Evolutionary conservation across 2,888 invertebrate species (phyloP).

Genomic region (Apotomis betuletana): DNA sequence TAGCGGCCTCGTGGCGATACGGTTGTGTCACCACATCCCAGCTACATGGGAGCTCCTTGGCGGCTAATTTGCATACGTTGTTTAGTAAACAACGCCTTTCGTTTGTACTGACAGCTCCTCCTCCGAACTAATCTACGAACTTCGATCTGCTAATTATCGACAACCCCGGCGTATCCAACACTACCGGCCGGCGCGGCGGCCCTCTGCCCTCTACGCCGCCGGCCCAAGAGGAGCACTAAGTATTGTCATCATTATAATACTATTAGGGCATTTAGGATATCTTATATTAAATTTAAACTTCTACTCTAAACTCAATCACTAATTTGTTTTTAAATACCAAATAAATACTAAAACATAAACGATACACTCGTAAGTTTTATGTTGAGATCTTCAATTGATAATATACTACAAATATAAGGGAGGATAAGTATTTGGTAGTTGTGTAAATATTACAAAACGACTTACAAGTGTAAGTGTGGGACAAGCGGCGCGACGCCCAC

Average conservation of each 20-base stretch:
- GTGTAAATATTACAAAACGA: conserved; percentile 24
- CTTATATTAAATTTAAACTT: conserved; percentile 24
- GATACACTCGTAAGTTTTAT: conserved; percentile 18
- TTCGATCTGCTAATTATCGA: conserved; percentile 7
- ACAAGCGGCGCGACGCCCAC: conserved; percentile 17
- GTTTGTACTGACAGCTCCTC: conserved; percentile 17
- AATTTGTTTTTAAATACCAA: conserved; percentile 34
- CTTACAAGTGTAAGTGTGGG: conserved; percentile 13
- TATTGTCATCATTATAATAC: conserved; percentile 41
- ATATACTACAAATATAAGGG: conserved; percentile 16
- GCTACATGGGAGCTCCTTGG: conserved; percentile 9
- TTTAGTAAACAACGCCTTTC: conserved; percentile 34
- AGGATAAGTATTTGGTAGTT: conserved; percentile 11
- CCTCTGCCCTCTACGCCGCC: background rate
- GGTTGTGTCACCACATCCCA: conserved; percentile 8
- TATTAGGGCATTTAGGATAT: conserved; percentile 25
- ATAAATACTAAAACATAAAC: conserved; percentile 31
- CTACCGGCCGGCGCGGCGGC: background rate
- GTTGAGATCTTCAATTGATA: conserved; percentile 37
- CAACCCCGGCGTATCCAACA: conserved; percentile 17
- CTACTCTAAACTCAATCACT: conserved; percentile 40
- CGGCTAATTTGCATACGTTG: conserved; percentile 30
- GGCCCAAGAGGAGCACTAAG: conserved; percentile 25
- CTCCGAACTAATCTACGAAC: background rate
- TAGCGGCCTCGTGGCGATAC: conserved; percentile 1